Evolutionary conservation across 2,113 vertebrate species (phyloP).

Genomic region (Benthochromis sp.): DNA sequence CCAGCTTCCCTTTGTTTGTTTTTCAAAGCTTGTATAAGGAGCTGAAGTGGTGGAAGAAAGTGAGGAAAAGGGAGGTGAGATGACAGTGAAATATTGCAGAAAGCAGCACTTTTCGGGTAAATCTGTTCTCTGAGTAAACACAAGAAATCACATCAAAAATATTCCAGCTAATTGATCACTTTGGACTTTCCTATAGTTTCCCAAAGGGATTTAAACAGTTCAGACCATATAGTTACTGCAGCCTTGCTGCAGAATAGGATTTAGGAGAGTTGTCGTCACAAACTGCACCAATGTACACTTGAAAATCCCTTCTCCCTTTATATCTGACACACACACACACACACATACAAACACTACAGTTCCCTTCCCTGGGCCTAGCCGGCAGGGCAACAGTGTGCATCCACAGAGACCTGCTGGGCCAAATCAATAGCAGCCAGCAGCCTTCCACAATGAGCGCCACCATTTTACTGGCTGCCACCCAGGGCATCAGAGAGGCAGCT

Average conservation of each 20-base stretch:
- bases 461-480: constrained; percentile 60
- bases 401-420: constrained; percentile 58
- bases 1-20: constrained; percentile 49
- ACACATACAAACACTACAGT: neutral
- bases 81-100: neutral
- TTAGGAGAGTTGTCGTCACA: neutral
- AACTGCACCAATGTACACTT: constrained; percentile 1
- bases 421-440: constrained; percentile 67
- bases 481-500: constrained; percentile 37
- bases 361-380: constrained; percentile 11
- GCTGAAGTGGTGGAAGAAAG: neutral
- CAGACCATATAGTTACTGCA: neutral
- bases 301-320: constrained; percentile 7
- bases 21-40: constrained; percentile 31
- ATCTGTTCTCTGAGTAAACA: neutral
- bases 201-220: constrained; percentile 6
- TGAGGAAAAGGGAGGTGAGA: neutral
- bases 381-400: constrained; percentile 45
- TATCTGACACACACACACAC: neutral
- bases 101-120: neutral
- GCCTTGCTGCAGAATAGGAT: neutral
- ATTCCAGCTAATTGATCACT: constrained; percentile 36
- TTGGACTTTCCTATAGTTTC: constrained; percentile 8
- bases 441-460: constrained; percentile 52
- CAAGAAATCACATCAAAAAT: constrained; percentile 21